These are phyloP conservation scores for Leptopilina drosophilae DNA, from an alignment of 2,888 invertebrate genomes.

Conservation along the genomic window DNA sequence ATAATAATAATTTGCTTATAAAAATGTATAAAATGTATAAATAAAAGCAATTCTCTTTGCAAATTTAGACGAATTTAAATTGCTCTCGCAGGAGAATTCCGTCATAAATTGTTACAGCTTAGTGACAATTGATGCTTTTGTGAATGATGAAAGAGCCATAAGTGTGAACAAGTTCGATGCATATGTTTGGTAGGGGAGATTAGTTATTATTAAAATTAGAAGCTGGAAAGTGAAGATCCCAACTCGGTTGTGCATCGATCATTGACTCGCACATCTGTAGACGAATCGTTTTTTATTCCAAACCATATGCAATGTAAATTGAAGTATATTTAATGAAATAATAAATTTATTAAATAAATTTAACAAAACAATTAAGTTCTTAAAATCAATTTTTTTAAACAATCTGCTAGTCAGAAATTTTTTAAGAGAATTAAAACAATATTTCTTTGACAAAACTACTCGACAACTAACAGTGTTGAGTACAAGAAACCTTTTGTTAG, in stretches of 20 bases:
- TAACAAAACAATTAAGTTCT: too few species aligned
- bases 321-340: too few species aligned
- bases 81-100: not conserved
- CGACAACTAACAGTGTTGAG: too few species aligned
- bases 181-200: slow-evolving; percentile 18
- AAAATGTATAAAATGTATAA: too few species aligned
- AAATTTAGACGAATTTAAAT: not conserved
- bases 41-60: not conserved
- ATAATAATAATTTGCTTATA: too few species aligned
- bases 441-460: not conserved
- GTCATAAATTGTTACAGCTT: not conserved
- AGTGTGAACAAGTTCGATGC: slow-evolving; percentile 9
- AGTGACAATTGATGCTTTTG: slow-evolving; percentile 2
- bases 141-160: slow-evolving; percentile 2
- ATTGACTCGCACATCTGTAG: slow-evolving; percentile 24
- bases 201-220: slow-evolving; percentile 39
- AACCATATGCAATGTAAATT: not conserved
- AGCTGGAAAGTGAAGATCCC: slow-evolving; percentile 34
- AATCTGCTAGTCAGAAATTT: not conserved
- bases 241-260: slow-evolving; percentile 38
- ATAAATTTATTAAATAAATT: too few species aligned
- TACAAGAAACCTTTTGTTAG: not conserved
- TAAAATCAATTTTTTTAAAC: too few species aligned
- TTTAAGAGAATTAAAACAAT: not conserved
- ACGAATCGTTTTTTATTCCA: slow-evolving; percentile 2